Base-by-base conservation (phyloP, 2,888 invertebrate genomes). In the Lochmaea capreae region DNA sequence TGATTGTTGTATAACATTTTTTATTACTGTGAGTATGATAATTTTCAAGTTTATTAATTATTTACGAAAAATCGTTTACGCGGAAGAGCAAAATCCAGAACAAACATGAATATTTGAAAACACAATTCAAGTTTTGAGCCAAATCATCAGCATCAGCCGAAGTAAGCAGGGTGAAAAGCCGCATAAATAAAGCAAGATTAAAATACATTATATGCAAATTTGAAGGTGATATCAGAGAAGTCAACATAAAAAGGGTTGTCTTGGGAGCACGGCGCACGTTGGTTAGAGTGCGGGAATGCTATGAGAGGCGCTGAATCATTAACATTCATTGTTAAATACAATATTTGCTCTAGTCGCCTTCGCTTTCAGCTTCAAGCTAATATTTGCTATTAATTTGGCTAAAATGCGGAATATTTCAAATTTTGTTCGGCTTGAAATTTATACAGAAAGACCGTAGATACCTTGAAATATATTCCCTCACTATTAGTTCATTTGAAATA, bases 281-380 rank as follows among this genome's bases (percentile, higher is more conserved):
- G 78, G 76, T 80, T 79, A 82, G 81, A 81, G 82, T 81, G 81
- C 82, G 82, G 83, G 83, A 82, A 82, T 77, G 78, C 78, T 74
- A 71, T 76, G 76, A 76, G 80, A 75, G 76, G 77, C 80, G 75
- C 52, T 72, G 76, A 70, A 70, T 83, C 83, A 82, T 84, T 84
- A 84, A 81, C 82, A 83, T 83, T 83, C 84, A 84, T 84, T 85
- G 84, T 84, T 84, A 83, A 83, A 83, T 84, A 81, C 80, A 81
- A 83, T 83, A 83, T 83, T 83, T 83, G 81, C 78, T 79, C 79
- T 79, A 81, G 79, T 80, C 83, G 81, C 82, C 81, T 82, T 81
- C 83, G 81, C 82, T 83, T 82, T 81, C 81, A 80, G 79, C 82
- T 82, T 80, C 78, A 76, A 79, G 83, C 82, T 82, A 84, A 84